phyloP scores from a whole-genome alignment of 1,140 invertebrate species.

The Procambarus virginalis region DNA sequence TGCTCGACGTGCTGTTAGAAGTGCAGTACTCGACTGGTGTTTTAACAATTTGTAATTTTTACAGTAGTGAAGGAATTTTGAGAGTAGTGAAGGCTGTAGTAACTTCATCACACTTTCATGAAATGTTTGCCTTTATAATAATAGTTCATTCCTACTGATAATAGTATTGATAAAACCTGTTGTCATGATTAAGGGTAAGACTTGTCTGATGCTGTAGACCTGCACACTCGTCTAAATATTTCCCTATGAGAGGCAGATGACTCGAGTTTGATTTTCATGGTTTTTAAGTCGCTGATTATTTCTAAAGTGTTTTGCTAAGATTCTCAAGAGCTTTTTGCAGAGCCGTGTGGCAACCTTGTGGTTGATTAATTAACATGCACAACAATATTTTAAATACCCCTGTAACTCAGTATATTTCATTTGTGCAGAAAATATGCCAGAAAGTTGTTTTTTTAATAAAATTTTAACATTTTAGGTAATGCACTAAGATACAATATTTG shows the following conservation, averaged over 20 bases:
- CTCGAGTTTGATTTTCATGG: background rate
- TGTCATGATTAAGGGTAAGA: background rate
- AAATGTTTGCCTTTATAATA: background rate
- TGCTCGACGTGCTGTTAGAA: too few species aligned
- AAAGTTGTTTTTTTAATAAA: background rate
- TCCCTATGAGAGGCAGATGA: background rate
- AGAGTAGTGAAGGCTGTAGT: background rate
- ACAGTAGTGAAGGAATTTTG: background rate
- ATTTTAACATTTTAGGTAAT: background rate
- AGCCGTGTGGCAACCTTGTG: background rate
- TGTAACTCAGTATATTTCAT: too few species aligned
- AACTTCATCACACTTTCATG: background rate
- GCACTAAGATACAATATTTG: too few species aligned
- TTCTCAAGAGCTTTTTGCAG: background rate
- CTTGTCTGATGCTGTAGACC: background rate
- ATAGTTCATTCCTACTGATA: background rate
- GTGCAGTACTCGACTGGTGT: too few species aligned
- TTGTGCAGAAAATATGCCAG: background rate
- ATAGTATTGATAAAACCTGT: background rate
- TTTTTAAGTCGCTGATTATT: background rate
- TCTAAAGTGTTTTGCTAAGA: background rate
- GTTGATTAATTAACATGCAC: background rate
- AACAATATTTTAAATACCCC: background rate
- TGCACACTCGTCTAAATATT: background rate
- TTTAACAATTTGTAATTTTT: too few species aligned